Evolutionary conservation across 2,113 vertebrate genomes (phyloP).

Genomic region (Lasiurus cinereus): DNA sequence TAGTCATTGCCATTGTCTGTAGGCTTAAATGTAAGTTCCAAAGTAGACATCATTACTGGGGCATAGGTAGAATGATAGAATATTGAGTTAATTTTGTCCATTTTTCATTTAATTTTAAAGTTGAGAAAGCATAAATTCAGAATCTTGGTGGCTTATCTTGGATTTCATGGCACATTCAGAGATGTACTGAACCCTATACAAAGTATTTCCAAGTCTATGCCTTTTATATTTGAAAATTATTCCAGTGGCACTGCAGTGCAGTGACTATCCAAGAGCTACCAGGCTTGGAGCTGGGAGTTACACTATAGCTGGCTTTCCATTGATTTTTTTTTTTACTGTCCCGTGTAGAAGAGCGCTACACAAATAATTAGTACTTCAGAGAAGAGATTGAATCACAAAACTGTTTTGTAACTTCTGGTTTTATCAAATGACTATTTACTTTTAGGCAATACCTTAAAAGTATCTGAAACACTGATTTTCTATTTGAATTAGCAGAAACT

Average conservation of each 20-base stretch:
- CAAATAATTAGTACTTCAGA: neutral
- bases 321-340: neutral
- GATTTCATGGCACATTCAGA: conserved; percentile 43
- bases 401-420: neutral
- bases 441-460: neutral
- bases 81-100: neutral
- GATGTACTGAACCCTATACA: neutral
- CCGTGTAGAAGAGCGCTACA: neutral
- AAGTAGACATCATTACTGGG: neutral
- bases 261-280: neutral
- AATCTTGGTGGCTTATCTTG: conserved; percentile 25
- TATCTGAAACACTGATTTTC: neutral
- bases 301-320: neutral
- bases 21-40: neutral
- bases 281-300: neutral
- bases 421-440: neutral
- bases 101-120: neutral
- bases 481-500: conserved; percentile 33
- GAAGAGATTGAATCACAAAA: neutral
- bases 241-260: neutral
- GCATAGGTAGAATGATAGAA: neutral
- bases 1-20: neutral
- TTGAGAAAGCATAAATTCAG: conserved; percentile 12
- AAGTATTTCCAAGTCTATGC: neutral
- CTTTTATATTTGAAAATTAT: neutral